phyloP scores from a whole-genome alignment of 1,140 invertebrate genomes.

The Harpegnathos saltator region DNA sequence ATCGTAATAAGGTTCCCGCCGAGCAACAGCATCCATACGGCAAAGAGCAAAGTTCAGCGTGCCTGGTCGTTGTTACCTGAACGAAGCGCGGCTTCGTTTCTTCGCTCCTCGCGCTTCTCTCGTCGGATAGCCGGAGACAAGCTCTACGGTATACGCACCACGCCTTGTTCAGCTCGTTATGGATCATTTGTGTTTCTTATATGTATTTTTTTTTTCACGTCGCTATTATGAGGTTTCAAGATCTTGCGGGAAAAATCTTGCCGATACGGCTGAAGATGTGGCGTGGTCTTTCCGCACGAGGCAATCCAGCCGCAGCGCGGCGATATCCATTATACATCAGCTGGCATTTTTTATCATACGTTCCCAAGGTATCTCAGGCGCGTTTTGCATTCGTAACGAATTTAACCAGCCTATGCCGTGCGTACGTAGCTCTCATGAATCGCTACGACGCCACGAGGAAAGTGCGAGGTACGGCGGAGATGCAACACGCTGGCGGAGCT shows the following conservation, averaged over 20 bases:
- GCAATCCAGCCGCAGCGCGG: constrained; percentile 6
- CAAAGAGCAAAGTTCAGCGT: constrained; percentile 59
- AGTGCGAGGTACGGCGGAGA: background rate
- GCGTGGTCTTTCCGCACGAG: constrained; percentile 7
- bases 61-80: constrained; percentile 1
- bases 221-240: no score
- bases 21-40: background rate
- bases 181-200: no score
- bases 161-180: background rate
- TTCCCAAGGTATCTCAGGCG: constrained; percentile 7
- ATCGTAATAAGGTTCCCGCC: constrained; percentile 45
- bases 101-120: constrained; percentile 7
- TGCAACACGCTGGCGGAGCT: no score
- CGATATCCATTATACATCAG: constrained; percentile 41
- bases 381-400: constrained; percentile 39
- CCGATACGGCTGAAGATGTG: background rate
- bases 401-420: background rate
- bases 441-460: no score
- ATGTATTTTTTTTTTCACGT: no score
- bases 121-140: background rate
- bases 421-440: no score
- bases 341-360: constrained; percentile 28
- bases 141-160: background rate
- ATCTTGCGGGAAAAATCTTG: background rate
- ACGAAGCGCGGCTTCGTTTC: background rate